A percentile compares a stretch with the other conserved stretches of the same genome.
These are phyloP conservation scores for Punctoribates punctum DNA, from an alignment of 2,888 invertebrate species.

Conservation along the genomic window DNA sequence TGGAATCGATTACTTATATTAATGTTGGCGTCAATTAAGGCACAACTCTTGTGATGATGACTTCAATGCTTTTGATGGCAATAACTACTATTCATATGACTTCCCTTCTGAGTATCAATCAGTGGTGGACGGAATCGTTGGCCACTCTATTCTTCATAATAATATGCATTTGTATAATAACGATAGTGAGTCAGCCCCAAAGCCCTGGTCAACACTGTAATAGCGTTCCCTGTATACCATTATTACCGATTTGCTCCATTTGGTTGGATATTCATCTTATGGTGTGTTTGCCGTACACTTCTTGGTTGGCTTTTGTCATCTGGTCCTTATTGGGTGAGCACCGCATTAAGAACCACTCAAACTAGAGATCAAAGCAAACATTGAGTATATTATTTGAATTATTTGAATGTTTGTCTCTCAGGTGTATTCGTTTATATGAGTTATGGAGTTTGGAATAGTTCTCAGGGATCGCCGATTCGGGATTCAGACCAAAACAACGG, in stretches of 20 bases:
- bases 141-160: slow-evolving; percentile 42
- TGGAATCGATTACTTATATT: not conserved
- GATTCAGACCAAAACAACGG: not conserved
- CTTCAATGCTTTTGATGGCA: slow-evolving; percentile 45
- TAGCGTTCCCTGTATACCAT: slow-evolving; percentile 47
- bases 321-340: slow-evolving; percentile 48
- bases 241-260: slow-evolving; percentile 47
- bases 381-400: not conserved
- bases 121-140: slow-evolving; percentile 45
- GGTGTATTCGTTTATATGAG: slow-evolving; percentile 45
- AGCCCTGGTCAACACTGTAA: slow-evolving; percentile 43
- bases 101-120: slow-evolving; percentile 38
- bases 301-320: slow-evolving; percentile 47
- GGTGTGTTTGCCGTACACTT: slow-evolving; percentile 45
- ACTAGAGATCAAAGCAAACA: not conserved
- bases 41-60: slow-evolving; percentile 37
- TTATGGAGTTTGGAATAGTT: slow-evolving; percentile 47
- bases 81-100: slow-evolving; percentile 45
- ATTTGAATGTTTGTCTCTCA: slow-evolving; percentile 16
- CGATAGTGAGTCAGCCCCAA: slow-evolving; percentile 45
- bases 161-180: slow-evolving; percentile 41
- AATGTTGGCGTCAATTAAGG: not conserved
- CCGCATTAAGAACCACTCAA: not conserved
- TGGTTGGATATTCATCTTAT: slow-evolving; percentile 48
- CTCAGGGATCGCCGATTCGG: slow-evolving; percentile 33